phyloP scores from a whole-genome alignment of 1,140 invertebrate genomes.

The Sitodiplosis mosellana region DNA sequence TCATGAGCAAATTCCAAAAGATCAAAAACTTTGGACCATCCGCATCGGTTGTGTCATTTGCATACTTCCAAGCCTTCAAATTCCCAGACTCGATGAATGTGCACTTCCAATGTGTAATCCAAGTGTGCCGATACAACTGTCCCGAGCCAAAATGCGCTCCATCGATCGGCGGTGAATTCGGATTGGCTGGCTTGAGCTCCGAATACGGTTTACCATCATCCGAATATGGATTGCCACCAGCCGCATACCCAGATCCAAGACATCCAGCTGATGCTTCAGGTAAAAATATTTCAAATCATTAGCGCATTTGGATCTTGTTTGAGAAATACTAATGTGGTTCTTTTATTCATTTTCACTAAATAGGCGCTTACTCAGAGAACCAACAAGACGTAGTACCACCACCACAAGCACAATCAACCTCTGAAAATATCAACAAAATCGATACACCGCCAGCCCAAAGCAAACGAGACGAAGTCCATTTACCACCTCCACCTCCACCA shows the following conservation, averaged over 20 bases:
- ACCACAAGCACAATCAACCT: slow-evolving; percentile 44
- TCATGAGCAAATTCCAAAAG: slow-evolving; percentile 90
- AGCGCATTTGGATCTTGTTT: no score
- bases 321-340: no score
- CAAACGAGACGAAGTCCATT: slow-evolving; percentile 39
- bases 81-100: slow-evolving; percentile 96
- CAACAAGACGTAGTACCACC: slow-evolving; percentile 60
- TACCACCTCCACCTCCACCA: slow-evolving; percentile 61
- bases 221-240: slow-evolving; percentile 57
- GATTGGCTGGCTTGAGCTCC: slow-evolving; percentile 36
- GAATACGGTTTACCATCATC: slow-evolving; percentile 48
- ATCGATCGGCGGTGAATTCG: slow-evolving; percentile 46
- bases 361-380: slow-evolving; percentile 60
- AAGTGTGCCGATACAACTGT: slow-evolving; percentile 84
- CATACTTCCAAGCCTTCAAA: slow-evolving; percentile 92
- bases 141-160: slow-evolving; percentile 73
- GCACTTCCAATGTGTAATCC: slow-evolving; percentile 91
- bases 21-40: slow-evolving; percentile 89
- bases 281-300: no score
- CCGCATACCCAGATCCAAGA: slow-evolving; percentile 61
- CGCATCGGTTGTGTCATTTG: slow-evolving; percentile 82
- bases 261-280: slow-evolving; percentile 48
- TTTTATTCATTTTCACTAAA: no score
- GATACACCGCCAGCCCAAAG: slow-evolving; percentile 38
- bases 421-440: slow-evolving; percentile 21